Evolutionary conservation across 2,888 invertebrate species (phyloP).

Genomic region (Dolomedes plantarius): DNA sequence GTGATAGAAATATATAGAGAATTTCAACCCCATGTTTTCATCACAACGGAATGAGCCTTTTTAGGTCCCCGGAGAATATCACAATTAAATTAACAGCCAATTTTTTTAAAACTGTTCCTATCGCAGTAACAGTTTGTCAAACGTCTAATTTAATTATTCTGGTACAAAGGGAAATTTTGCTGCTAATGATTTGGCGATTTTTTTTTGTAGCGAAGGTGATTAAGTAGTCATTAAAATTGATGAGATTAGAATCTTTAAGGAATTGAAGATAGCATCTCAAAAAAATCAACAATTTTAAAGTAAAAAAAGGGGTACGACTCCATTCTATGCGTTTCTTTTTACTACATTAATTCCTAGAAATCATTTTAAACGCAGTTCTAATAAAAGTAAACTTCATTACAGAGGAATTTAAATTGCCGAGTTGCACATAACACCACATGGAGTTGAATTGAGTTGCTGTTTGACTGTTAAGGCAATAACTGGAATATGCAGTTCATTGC

Average conservation of each 20-base stretch:
- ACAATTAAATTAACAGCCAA: background rate
- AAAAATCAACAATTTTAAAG: background rate
- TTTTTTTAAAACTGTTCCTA: background rate
- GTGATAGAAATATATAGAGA: no score
- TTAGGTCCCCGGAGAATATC: background rate
- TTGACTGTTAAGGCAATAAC: no score
- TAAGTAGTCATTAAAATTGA: slow-evolving; percentile 8
- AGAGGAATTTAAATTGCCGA: background rate
- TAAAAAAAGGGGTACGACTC: background rate
- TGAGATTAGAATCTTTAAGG: background rate
- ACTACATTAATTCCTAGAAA: background rate
- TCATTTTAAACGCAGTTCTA: background rate
- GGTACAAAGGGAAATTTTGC: background rate
- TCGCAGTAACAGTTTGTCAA: background rate
- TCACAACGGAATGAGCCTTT: no score
- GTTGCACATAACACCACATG: background rate
- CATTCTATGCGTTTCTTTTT: background rate
- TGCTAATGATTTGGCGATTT: background rate
- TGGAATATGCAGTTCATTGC: no score
- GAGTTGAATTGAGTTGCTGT: no score
- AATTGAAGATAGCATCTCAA: background rate
- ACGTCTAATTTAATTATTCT: background rate
- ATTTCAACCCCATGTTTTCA: no score
- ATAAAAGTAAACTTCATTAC: background rate
- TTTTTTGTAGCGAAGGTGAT: background rate